phyloP scores from a whole-genome alignment of 2,113 vertebrate genomes.

The Amphilophus citrinellus region DNA sequence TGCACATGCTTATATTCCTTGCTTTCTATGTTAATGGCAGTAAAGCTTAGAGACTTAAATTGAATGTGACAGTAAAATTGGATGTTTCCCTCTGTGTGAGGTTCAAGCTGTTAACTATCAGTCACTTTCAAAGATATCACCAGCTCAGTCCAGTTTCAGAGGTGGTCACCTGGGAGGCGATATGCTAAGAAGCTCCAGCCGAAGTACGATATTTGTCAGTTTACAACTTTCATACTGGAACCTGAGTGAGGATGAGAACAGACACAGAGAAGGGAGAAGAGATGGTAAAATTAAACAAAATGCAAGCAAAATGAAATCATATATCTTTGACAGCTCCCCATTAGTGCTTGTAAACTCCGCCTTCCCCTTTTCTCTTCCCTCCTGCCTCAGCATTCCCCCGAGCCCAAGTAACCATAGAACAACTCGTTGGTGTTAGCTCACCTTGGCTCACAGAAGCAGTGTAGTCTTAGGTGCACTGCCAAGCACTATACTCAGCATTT shows the following conservation, averaged over 20 bases:
- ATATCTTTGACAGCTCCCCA: conserved; percentile 56
- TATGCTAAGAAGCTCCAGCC: neutral
- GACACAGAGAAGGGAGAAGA: neutral
- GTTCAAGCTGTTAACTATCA: neutral
- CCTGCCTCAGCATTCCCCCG: conserved; percentile 38
- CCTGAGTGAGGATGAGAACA: neutral
- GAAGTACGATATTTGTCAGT: neutral
- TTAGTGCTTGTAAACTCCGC: conserved; percentile 34
- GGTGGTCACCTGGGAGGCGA: neutral
- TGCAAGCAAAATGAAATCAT: conserved; percentile 49
- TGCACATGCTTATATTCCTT: neutral
- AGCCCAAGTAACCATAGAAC: conserved; percentile 73
- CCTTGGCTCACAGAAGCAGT: conserved; percentile 39
- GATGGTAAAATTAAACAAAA: neutral
- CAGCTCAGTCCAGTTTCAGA: conserved; percentile 11
- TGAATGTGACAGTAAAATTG: neutral
- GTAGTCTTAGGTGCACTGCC: neutral
- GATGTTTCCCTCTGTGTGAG: neutral
- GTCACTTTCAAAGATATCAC: neutral
- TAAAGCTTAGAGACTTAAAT: neutral
- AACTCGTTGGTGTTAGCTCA: conserved; percentile 62
- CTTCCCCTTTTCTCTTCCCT: neutral
- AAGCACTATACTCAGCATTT: conserved; percentile 43
- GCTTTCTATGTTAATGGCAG: neutral
- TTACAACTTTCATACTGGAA: neutral